phyloP scores from a whole-genome alignment of 2,797 vertebrate genomes.

The Lepidocolaptes lacrymiger region DNA sequence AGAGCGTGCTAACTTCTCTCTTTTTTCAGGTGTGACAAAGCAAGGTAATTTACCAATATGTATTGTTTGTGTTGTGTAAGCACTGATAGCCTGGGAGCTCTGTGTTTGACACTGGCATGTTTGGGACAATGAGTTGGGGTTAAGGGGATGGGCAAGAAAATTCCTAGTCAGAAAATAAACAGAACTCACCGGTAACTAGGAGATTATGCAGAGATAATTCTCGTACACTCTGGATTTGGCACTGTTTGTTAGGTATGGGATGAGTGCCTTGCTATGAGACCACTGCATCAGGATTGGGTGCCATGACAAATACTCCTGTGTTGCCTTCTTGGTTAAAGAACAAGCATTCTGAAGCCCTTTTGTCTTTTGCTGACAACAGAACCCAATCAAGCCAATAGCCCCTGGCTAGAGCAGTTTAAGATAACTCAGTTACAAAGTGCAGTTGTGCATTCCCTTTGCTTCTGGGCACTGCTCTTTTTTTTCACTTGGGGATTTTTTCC shows the following conservation, averaged over 20 bases:
- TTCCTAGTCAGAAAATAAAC: conserved; percentile 12
- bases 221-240: neutral
- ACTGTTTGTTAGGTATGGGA: neutral
- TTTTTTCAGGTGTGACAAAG: conserved; percentile 52
- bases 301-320: neutral
- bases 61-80: conserved; percentile 77
- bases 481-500: neutral
- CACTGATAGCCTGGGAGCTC: conserved; percentile 52
- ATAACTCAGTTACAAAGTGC: neutral
- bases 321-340: neutral
- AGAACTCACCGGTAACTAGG: neutral
- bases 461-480: neutral
- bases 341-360: neutral
- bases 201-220: neutral
- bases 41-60: conserved; percentile 67
- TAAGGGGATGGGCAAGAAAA: neutral
- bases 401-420: neutral
- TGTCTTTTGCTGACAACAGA: neutral
- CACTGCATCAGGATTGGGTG: neutral
- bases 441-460: neutral
- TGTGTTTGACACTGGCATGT: conserved; percentile 51
- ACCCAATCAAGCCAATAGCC: neutral
- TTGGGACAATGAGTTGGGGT: conserved; percentile 43
- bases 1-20: conserved; percentile 21
- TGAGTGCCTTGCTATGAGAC: neutral